These are phyloP conservation scores for Peribatodes rhomboidaria DNA, from an alignment of 2,888 invertebrate species.

Conservation along the genomic window DNA sequence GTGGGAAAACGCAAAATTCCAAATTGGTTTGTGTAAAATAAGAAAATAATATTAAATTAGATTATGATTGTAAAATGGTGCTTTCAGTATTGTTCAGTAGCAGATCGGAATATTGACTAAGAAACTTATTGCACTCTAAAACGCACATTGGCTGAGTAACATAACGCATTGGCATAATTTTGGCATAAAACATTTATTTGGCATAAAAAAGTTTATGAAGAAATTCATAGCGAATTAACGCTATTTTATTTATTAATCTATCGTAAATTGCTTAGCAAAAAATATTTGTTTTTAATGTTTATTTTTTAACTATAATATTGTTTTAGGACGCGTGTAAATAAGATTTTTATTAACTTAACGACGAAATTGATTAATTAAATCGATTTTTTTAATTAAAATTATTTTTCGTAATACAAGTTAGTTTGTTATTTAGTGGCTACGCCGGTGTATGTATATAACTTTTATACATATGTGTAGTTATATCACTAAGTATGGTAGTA, in stretches of 20 bases:
- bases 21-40: slow-evolving; percentile 51
- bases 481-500: slow-evolving; percentile 50
- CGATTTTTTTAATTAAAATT: slow-evolving; percentile 54
- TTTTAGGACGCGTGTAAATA: slow-evolving; percentile 80
- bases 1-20: slow-evolving; percentile 56
- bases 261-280: slow-evolving; percentile 79
- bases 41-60: slow-evolving; percentile 50
- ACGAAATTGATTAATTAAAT: slow-evolving; percentile 47
- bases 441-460: slow-evolving; percentile 69
- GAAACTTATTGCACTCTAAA: slow-evolving; percentile 40
- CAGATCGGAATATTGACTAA: slow-evolving; percentile 66
- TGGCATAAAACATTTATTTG: slow-evolving; percentile 27
- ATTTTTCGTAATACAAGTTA: slow-evolving; percentile 59
- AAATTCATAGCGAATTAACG: slow-evolving; percentile 39
- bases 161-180: slow-evolving; percentile 40
- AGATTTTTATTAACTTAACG: slow-evolving; percentile 81
- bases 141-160: slow-evolving; percentile 68
- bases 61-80: slow-evolving; percentile 77
- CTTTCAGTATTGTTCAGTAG: slow-evolving; percentile 85
- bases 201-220: slow-evolving; percentile 13
- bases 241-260: slow-evolving; percentile 70
- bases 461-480: slow-evolving; percentile 62
- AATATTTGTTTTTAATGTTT: slow-evolving; percentile 54
- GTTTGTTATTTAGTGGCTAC: slow-evolving; percentile 84
- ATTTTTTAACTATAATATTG: slow-evolving; percentile 67